Percentiles rank a stretch among this genome's conserved stretches.
Conservation (phyloP, 2,113 vertebrate genomes). For the Pedionomus torquatus region DNA sequence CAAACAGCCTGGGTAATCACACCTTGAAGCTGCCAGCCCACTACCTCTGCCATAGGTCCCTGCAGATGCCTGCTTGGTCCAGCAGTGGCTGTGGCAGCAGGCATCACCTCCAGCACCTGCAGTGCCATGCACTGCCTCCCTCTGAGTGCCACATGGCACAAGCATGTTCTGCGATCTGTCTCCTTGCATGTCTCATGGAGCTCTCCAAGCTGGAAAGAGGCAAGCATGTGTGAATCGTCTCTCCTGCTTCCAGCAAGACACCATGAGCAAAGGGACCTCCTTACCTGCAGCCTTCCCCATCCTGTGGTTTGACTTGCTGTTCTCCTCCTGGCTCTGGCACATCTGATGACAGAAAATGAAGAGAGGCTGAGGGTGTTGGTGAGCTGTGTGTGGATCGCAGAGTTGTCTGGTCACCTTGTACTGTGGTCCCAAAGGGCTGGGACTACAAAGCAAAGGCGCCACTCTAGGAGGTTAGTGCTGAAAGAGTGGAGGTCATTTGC, state of each 20-base stretch:
- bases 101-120: background rate
- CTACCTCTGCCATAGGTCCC: background rate
- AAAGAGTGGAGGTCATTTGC: background rate
- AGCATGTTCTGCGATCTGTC: background rate
- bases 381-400: background rate
- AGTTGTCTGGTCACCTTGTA: background rate
- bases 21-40: background rate
- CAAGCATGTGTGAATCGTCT: accelerated
- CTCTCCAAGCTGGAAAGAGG: background rate
- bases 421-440: background rate
- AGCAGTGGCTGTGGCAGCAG: background rate
- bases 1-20: background rate
- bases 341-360: background rate
- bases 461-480: background rate
- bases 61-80: background rate
- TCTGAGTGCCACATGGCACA: accelerated
- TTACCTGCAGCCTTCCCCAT: accelerated
- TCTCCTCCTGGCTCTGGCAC: background rate
- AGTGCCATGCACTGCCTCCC: background rate
- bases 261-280: background rate
- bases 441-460: accelerated
- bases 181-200: background rate
- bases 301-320: background rate
- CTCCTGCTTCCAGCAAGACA: background rate
- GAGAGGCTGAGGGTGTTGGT: background rate